Conservation (phyloP, 2,888 invertebrate genomes). For the Epinotia ramella region DNA sequence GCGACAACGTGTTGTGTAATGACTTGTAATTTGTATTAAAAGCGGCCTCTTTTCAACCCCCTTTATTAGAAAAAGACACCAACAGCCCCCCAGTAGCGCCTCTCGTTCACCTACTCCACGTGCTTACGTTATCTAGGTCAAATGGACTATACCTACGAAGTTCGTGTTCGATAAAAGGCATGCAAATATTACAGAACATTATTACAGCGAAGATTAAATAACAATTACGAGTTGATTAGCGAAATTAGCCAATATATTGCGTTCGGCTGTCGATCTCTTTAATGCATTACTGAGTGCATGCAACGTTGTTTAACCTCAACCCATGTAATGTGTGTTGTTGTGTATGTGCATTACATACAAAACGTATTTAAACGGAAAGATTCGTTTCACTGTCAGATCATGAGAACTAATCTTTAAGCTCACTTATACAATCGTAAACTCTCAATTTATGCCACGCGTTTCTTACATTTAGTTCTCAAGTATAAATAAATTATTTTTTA, state of each 20-base stretch:
- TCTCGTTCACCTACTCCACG: neutral
- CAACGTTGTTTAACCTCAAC: constrained; percentile 5
- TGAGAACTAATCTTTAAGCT: too few relatives aligned
- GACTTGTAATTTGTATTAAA: too few relatives aligned
- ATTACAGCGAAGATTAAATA: constrained; percentile 32
- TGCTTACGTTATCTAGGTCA: constrained; percentile 14
- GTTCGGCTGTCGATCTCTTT: constrained; percentile 8
- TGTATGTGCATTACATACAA: too few relatives aligned
- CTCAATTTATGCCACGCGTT: too few relatives aligned
- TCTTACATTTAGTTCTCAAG: too few relatives aligned
- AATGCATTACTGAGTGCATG: constrained; percentile 12
- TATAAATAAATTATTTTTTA: too few relatives aligned
- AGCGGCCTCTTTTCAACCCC: too few relatives aligned
- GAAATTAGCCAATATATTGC: constrained; percentile 30
- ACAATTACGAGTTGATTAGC: constrained; percentile 26
- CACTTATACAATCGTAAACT: too few relatives aligned
- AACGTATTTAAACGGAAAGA: too few relatives aligned
- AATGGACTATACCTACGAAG: constrained; percentile 21
- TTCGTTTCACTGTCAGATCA: too few relatives aligned
- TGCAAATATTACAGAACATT: constrained; percentile 37
- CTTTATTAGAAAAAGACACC: too few relatives aligned
- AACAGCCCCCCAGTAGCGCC: neutral
- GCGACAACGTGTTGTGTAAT: too few relatives aligned
- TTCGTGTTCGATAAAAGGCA: constrained; percentile 21
- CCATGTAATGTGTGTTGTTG: neutral